Conservation (phyloP, 2,888 invertebrate species). For the Calliopum simillimum region DNA sequence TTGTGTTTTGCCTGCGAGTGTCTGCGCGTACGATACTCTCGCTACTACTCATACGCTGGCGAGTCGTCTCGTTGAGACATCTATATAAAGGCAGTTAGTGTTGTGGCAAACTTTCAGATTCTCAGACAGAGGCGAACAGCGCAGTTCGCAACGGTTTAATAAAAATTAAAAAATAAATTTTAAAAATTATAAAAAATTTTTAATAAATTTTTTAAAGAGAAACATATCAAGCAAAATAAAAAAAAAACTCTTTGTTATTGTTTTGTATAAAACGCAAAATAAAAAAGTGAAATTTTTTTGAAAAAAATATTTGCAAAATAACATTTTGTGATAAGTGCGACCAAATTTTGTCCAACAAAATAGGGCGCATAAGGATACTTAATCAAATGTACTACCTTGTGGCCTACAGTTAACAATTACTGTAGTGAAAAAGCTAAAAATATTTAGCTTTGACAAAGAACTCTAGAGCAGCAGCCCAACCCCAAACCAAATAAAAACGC, state of each 20-base stretch:
- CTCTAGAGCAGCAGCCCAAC: conserved; percentile 29
- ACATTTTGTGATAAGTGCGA: not conserved
- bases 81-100: conserved; percentile 36
- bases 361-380: conserved; percentile 55
- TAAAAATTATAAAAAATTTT: too few species aligned
- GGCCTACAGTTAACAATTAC: conserved; percentile 61
- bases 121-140: conserved; percentile 32
- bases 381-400: conserved; percentile 63
- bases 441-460: conserved; percentile 36
- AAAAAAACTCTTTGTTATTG: not conserved
- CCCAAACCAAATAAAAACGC: conserved; percentile 38
- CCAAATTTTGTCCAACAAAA: conserved; percentile 45
- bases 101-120: conserved; percentile 37
- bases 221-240: conserved; percentile 5
- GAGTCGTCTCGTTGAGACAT: too few species aligned
- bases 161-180: too few species aligned
- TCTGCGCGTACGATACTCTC: too few species aligned
- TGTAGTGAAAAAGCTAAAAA: conserved; percentile 48
- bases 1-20: not conserved
- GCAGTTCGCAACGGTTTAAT: conserved; percentile 19
- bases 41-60: too few species aligned
- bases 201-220: not conserved
- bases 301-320: conserved; percentile 16
- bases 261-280: conserved; percentile 8
- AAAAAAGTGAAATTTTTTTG: not conserved